Evolutionary conservation across 2,797 vertebrate species (phyloP).

Genomic region (Nannoperca australis): DNA sequence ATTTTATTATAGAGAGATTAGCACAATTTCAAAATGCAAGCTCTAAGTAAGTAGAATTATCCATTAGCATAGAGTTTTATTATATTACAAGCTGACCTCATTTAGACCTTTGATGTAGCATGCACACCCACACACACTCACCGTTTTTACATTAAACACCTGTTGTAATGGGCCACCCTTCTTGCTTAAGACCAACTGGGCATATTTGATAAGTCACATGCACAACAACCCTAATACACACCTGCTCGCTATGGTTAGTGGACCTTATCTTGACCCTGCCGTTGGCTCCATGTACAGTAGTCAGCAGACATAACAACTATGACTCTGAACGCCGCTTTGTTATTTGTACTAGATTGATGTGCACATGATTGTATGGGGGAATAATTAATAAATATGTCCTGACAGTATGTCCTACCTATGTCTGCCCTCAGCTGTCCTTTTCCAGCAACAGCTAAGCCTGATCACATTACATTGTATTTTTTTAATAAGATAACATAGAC

Average conservation of each 20-base stretch:
- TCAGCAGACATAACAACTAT: not conserved
- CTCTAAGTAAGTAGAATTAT: not conserved
- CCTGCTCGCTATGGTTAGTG: constrained; percentile 15
- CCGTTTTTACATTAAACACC: constrained; percentile 37
- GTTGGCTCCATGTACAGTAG: constrained; percentile 5
- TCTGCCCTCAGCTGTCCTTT: constrained; percentile 67
- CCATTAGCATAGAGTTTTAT: constrained; percentile 7
- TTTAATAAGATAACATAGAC: constrained; percentile 70
- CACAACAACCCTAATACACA: constrained; percentile 28
- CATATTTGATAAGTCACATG: constrained; percentile 25
- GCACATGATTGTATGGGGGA: not conserved
- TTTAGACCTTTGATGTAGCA: too few species aligned
- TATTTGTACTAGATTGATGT: not conserved
- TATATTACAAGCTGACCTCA: not conserved
- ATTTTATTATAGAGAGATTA: constrained; percentile 18
- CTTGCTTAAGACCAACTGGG: constrained; percentile 8
- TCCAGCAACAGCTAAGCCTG: constrained; percentile 22
- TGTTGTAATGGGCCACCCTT: constrained; percentile 33
- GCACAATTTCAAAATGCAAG: not conserved
- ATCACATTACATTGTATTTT: constrained; percentile 77
- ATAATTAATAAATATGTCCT: constrained; percentile 48
- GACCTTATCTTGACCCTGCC: constrained; percentile 41
- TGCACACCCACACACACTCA: not conserved
- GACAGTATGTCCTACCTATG: constrained; percentile 50
- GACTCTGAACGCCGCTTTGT: constrained; percentile 8